Evolutionary conservation across 2,888 invertebrate species (phyloP), one percentile per base, ranked within the genome.

Genomic region (Eupithecia tripunctaria): DNA sequence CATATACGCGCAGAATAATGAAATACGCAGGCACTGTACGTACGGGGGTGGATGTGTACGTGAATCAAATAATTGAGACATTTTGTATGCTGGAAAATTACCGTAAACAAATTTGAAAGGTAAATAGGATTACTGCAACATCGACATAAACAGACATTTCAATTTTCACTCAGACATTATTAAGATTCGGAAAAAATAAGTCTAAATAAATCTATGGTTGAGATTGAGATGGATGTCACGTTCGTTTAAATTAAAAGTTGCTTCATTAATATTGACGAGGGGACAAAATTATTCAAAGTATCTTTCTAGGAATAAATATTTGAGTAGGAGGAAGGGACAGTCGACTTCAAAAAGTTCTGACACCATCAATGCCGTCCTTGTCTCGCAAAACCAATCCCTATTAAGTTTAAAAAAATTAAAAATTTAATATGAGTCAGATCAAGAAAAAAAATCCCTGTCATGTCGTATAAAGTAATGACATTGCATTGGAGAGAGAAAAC

Each of bases 231-330:
- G 83, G 74, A 82, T 72, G 79, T 82, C 88, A 87, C 87, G 88
- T 85, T 78, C 80, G 80, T 82, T 84, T 86, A 82, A 86, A 82
- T 84, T 84, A 84, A 85, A 85, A 85, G 84, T 80, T 80, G 72
- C 74, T 79, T 78, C 82, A 82, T 87, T 83, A 85, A 86, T 85
- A 85, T 82, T 85, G 82, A 83, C 82, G 76, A 81, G 76, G 81
- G 41, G 38, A 36, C 21, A 83, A 74, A 82, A 85, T 84, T 83
- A 86, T 85, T 85, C 83, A 85, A 62, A 64, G 71, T 71, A 74
- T 62, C 73, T 64, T 64, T 64, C 21, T 36, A 7, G 14, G 38
- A 64, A 64, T 38, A n/a, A 36, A 63, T 63, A 63, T 63, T 63
- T 60, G 29, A 29, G 21, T 27, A 29, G 60, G 15, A 29, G 60